These are phyloP conservation scores for Orthosia incerta DNA, from an alignment of 2,888 invertebrate genomes.

Conservation along the genomic window DNA sequence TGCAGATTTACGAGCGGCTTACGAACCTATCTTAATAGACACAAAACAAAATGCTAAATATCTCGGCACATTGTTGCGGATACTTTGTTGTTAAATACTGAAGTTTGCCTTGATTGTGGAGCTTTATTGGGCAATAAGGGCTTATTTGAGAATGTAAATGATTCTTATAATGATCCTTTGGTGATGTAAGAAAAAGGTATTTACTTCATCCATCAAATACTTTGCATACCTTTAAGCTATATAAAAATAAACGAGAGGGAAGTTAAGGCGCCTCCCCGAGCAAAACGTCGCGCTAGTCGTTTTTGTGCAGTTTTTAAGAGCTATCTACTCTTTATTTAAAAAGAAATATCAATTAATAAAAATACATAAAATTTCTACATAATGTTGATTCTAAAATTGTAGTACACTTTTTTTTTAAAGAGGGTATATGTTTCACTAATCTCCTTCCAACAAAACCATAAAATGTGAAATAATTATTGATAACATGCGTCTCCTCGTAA, in stretches of 20 bases:
- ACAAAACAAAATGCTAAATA: constrained; percentile 53
- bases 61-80: constrained; percentile 45
- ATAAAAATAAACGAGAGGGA: not conserved
- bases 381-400: too few species aligned
- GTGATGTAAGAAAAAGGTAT: constrained; percentile 7
- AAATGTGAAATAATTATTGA: too few species aligned
- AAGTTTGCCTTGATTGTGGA: constrained; percentile 11
- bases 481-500: too few species aligned
- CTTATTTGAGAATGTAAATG: constrained; percentile 33
- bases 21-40: constrained; percentile 66
- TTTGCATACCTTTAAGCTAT: not conserved
- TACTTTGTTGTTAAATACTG: constrained; percentile 43
- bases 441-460: too few species aligned
- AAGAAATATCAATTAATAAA: too few species aligned
- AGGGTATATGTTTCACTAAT: too few species aligned
- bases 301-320: too few species aligned
- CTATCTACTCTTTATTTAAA: too few species aligned
- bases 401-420: too few species aligned
- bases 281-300: too few species aligned
- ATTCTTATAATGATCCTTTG: constrained; percentile 1
- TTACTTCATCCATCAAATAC: not conserved
- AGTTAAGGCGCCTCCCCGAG: too few species aligned
- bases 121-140: constrained; percentile 23
- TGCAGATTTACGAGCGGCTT: constrained; percentile 71
- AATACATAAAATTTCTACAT: too few species aligned